Evolutionary conservation across 2,113 vertebrate species (phyloP).

Genomic region (Dicaeum eximium): DNA sequence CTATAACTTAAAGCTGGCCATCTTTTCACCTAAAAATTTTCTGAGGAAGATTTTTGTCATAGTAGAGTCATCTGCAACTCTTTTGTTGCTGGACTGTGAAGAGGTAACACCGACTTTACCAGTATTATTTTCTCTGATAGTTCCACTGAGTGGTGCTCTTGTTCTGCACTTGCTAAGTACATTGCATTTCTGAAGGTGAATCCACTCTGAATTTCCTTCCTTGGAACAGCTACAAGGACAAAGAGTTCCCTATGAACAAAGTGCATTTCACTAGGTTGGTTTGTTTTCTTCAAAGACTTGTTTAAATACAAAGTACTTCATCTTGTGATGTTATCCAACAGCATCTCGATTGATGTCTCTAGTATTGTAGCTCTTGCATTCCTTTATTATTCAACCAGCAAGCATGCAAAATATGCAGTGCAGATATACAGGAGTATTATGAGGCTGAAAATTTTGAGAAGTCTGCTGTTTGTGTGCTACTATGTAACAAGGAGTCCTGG

Average conservation of each 20-base stretch:
- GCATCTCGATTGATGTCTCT: neutral
- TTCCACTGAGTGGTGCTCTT: conserved; percentile 71
- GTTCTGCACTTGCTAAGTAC: neutral
- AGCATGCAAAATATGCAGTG: neutral
- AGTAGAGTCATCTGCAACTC: neutral
- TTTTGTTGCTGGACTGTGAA: neutral
- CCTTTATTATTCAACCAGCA: neutral
- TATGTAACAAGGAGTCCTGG: neutral
- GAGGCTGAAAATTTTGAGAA: neutral
- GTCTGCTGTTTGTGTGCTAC: neutral
- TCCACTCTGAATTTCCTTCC: neutral
- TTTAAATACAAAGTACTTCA: neutral
- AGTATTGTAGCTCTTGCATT: neutral
- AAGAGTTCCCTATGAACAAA: neutral
- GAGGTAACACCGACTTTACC: neutral
- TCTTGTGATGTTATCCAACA: neutral
- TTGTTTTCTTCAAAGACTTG: neutral
- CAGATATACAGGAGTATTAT: neutral
- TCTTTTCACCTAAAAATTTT: neutral
- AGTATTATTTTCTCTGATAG: neutral
- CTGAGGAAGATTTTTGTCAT: neutral
- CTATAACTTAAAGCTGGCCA: neutral
- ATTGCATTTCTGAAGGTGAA: neutral
- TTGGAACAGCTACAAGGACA: neutral
- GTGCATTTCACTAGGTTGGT: neutral